These are phyloP conservation scores for Chrysoperla carnea DNA, from an alignment of 1,140 invertebrate species.

Conservation along the genomic window DNA sequence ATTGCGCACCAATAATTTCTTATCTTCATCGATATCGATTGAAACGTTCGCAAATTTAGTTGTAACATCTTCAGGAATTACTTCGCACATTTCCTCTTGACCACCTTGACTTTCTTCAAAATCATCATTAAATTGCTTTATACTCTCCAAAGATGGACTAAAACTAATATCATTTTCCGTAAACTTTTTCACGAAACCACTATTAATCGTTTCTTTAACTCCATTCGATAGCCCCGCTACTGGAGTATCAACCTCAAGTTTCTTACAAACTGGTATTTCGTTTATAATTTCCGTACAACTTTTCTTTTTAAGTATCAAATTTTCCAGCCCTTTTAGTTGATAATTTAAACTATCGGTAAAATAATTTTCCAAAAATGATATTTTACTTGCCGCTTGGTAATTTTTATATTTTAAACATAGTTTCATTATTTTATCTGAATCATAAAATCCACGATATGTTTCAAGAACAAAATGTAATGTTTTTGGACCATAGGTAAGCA, in stretches of 20 bases:
- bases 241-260: too few relatives aligned
- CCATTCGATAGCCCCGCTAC: too few relatives aligned
- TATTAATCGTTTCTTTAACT: too few relatives aligned
- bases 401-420: conserved; percentile 22
- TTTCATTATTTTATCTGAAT: conserved; percentile 16
- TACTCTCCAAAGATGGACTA: conserved; percentile 20
- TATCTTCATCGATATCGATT: conserved; percentile 1
- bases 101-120: conserved; percentile 17
- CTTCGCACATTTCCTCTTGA: conserved; percentile 19
- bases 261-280: too few relatives aligned
- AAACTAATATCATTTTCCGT: conserved; percentile 8
- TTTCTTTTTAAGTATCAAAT: background rate
- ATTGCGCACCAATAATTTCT: conserved; percentile 6
- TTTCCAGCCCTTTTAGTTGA: conserved; percentile 21
- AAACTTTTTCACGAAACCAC: background rate
- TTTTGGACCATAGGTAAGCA: conserved; percentile 13
- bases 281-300: too few relatives aligned
- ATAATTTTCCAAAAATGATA: conserved; percentile 21
- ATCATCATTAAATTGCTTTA: conserved; percentile 19
- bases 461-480: conserved; percentile 22
- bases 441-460: conserved; percentile 20
- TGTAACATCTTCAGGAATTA: conserved; percentile 1
- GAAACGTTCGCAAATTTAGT: conserved; percentile 8
- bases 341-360: conserved; percentile 25
- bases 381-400: conserved; percentile 24